Base-by-base conservation (phyloP, 2,888 invertebrate genomes). In the Antitype chi region DNA sequence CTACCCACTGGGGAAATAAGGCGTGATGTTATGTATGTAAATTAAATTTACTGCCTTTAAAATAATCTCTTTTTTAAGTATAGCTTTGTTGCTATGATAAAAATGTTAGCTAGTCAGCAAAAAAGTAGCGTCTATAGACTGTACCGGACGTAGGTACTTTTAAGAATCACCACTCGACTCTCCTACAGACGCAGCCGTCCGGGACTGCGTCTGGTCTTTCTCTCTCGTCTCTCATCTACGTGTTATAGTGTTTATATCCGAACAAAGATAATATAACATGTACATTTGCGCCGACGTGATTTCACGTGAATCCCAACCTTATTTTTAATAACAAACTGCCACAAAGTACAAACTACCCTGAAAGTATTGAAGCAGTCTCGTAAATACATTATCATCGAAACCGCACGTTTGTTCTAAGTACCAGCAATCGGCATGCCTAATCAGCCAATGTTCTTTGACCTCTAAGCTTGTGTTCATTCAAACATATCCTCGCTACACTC, bases 391-490 rank as follows among this genome's bases (percentile, higher is more conserved):
- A 86, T 84, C 72, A 84, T 88, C 80, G 85, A 91, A 89, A 90
- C 89, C 90, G 87, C 86, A 89, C 89, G 88, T 90, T 90, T 85
- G 82, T 91, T 91, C 91, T 93, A 93, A 92, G 90, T 92, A 91
- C 91, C 88, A 85, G 85, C 91, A 89, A 91, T 91, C 89, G 89
- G 85, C 89, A 90, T 88, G 89, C 86, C 91, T 95, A 94, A 95
- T 95, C 95, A 94, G 93, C 87, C 92, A 89, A 88, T 95, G 96
- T 95, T 94, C 96, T 96, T 96, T 96, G 96, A 96, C 96, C 96
- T 93, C 92, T 89, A 80, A 75, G 76, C 81, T 78, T 76, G 85
- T 84, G 87, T 88, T 87, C 84, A 88, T 82, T 84, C 76, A 84
- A 81, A 74, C 81, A 92, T 83, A 76, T 87, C 66, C 70, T 60